Percentiles rank a stretch among this genome's conserved stretches.
Evolutionary conservation across 2,888 invertebrate genomes (phyloP).

Genomic region (Eupelmus urozonus): DNA sequence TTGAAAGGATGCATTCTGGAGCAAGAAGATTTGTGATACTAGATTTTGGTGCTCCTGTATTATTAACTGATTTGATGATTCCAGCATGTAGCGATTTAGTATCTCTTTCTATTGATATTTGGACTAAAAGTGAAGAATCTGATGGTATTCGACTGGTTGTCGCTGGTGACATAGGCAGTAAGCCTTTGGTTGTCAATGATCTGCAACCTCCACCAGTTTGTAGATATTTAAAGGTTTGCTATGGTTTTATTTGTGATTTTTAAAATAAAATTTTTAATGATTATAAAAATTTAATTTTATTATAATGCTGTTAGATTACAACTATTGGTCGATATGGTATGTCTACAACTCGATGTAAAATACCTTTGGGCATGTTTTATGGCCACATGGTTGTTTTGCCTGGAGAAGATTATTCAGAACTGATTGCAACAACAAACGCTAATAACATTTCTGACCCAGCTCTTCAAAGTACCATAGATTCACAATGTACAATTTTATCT

Average conservation of each 20-base stretch:
- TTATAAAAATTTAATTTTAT: neutral
- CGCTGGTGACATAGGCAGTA: constrained; percentile 91
- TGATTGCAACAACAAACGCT: constrained; percentile 68
- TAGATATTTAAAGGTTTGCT: constrained; percentile 89
- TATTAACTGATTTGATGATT: constrained; percentile 91
- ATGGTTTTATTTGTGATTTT: neutral
- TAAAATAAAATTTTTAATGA: neutral
- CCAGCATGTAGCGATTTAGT: constrained; percentile 90
- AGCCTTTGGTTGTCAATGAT: constrained; percentile 91
- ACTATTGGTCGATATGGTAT: constrained; percentile 94
- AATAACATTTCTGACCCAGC: constrained; percentile 68
- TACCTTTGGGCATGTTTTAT: constrained; percentile 95
- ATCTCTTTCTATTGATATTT: constrained; percentile 92
- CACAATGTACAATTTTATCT: constrained; percentile 83
- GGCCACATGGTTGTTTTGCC: constrained; percentile 90
- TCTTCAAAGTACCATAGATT: constrained; percentile 76
- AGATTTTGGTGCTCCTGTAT: constrained; percentile 92
- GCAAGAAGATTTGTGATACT: constrained; percentile 94
- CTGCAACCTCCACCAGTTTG: constrained; percentile 94
- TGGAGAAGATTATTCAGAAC: constrained; percentile 78
- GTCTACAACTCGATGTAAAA: constrained; percentile 92
- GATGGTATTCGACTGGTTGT: constrained; percentile 91
- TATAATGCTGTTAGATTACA: constrained; percentile 83
- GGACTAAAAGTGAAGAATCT: constrained; percentile 91
- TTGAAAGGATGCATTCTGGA: constrained; percentile 95